Evolutionary conservation across 1,140 invertebrate species (phyloP), one percentile per base, ranked within the genome.

Genomic region (Leptinotarsa defecta): DNA sequence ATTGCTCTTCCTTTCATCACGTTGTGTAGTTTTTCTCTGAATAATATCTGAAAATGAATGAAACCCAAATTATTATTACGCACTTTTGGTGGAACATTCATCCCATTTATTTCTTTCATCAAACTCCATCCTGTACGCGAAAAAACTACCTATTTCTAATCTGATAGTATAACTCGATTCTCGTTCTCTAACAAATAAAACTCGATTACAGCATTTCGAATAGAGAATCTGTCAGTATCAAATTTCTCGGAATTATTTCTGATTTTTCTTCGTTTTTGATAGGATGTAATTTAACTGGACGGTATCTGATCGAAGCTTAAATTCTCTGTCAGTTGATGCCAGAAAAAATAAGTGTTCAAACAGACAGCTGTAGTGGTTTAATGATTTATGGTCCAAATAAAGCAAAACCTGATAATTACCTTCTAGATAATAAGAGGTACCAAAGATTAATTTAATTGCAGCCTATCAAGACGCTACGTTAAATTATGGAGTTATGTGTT

Each of bases 161-260:
- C 52, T 57, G 52, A 57, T 43, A 43, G 52, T 19, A 57, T 2
- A 57, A 57, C 52, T 57, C 52, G 52, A 57, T 57, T 57, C 6
- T 19, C 17, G 52, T 17, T 15, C 52, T 57, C 52, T 17, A 57
- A 57, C 52, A 57, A 57, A 19, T 57, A 19, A 57, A 57, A 57
- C 52, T 57, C 52, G 52, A 57, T 57, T 57, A 57, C 52, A 57
- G 52, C 52, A 57, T 57, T 57, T 57, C 52, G n/a, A 57, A 57
- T 57, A 57, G 52, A 57, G 17, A 57, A 57, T 57, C 52, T 57
- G 15, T 19, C 52, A 57, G 52, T 57, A 57, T 57, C 52, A 57
- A 57, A 57, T 57, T 57, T 57, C 52, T 57, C 52, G 52, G 52
- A 57, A 57, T 57, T 57, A 57, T 57, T 57, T 19, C n/a, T 4